Base-by-base conservation (phyloP, 2,113 vertebrate species). In the Merops nubicus region DNA sequence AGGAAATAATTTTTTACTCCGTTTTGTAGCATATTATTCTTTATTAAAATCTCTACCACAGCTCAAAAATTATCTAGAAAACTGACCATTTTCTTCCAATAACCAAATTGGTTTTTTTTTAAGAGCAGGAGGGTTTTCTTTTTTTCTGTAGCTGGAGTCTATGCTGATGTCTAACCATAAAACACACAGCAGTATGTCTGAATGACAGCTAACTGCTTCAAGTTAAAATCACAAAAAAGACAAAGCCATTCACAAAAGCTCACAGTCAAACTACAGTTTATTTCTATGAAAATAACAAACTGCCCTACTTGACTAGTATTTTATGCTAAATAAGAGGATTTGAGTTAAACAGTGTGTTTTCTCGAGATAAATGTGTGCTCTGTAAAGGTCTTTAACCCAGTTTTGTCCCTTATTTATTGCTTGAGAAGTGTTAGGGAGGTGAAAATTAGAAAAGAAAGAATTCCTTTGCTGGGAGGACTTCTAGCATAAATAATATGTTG, bases 101-200 rank as follows among this genome's bases (percentile, higher is more conserved):
- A 70, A 18, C 0, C 4, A 69, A 56, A 36, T 17, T 18, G 0
- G 10, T 0, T 7, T 70, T 60, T 75, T 89, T 79, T 78, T 14
- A 64, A 75, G 21, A 80, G 1, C 3, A 20, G n/a, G n/a, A 40
- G 6, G 7, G 2, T 5, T 31, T 11, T 31, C n/a, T n/a, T n/a
- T n/a, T 88, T 78, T 68, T 20, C 31, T 68, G n/a, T 57, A 62
- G 7, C 53, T 69, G 28, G 10, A 47, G 5, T 73, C 9, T 69
- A 5, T 73, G 25, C 5, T 68, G 6, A 22, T 78, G 15, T 76
- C 33, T 73, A 38, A 69, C 57, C n/a, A 69, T 65, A 54, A 94
- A 85, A 45, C 15, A 53, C 11, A 40, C 12, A 73, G 23, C 18
- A 68, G 15, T 51, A 43, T 83, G 42, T 85, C 90, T 92, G 75